Evolutionary conservation across 2,113 vertebrate species (phyloP), one percentile per base, ranked within the genome.

Genomic region (Tricholaema leucomelas): DNA sequence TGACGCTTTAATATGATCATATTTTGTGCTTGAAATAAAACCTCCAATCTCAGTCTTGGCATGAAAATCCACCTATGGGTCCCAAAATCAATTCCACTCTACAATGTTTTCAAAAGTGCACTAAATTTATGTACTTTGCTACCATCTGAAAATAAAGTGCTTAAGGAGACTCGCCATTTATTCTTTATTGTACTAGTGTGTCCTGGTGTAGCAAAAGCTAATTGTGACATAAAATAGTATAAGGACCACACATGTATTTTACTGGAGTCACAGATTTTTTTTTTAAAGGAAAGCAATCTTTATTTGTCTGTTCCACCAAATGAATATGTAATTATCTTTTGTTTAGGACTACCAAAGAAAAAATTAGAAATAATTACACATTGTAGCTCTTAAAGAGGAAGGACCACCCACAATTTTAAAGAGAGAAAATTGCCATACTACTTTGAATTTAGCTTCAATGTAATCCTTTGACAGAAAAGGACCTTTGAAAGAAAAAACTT

Each of bases 41-140:
- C 20, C 74, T 93, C 56, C 55, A 82, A 2, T 77, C 58, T 85
- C 73, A 81, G 31, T 90, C 95, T 95, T 97, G 96, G 95, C 92
- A 93, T 90, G 84, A 88, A 96, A 95, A 92, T 90, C 94, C 93
- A 94, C 90, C 84, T 93, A 63, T 28, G 25, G 82, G 64, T 66
- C 38, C 23, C 79, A 85, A 82, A 97, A 97, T 97, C 97, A 97
- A 97, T 98, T 93, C 94, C 73, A 87, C 58, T 83, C 72, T 93
- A 88, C 64, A 79, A 69, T 70, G 75, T 55, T 85, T 97, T 96
- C 97, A 98, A 96, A 97, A 98, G 92, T 79, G 93, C 93, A 98
- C 96, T 97, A 97, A 97, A 97, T 98, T 97, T 96, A 92, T 89
- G 82, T 82, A 76, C 63, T 90, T 72, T 81, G 80, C 85, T 86